Percentiles rank a stretch among this genome's conserved stretches.
These are phyloP conservation scores for Penaeus monodon DNA, from an alignment of 2,888 invertebrate species.

Conservation along the genomic window DNA sequence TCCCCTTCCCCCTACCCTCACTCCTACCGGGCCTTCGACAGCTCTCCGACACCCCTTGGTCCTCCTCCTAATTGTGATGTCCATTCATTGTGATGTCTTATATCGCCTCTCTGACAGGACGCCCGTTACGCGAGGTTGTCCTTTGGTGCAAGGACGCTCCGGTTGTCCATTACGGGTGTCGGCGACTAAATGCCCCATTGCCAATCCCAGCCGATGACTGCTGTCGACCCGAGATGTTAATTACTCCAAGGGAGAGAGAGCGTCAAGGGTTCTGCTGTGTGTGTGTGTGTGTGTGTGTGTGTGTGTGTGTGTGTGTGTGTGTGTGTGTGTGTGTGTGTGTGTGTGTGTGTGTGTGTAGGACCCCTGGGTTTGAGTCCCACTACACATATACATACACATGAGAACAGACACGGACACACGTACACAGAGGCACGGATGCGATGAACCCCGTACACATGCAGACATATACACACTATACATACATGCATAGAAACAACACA, in stretches of 20 bases:
- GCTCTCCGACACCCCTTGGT: background rate
- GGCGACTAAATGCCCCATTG: conserved; percentile 7
- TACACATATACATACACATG: no score
- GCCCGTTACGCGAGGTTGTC: conserved; percentile 6
- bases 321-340: background rate
- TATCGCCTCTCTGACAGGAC: conserved; percentile 7
- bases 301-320: background rate
- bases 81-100: conserved; percentile 9
- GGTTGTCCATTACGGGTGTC: conserved; percentile 4
- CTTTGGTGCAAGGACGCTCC: background rate
- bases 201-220: background rate
- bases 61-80: conserved; percentile 10
- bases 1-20: conserved; percentile 1
- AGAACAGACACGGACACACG: no score
- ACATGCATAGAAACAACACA: no score
- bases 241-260: conserved; percentile 2
- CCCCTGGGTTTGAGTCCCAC: no score
- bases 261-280: background rate
- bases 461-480: no score
- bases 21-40: background rate
- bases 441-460: no score
- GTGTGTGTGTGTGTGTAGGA: no score
- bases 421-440: no score
- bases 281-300: background rate
- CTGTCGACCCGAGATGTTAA: conserved; percentile 5